Evolutionary conservation across 2,888 invertebrate species (phyloP).

Genomic region (Limnephilus auricula): DNA sequence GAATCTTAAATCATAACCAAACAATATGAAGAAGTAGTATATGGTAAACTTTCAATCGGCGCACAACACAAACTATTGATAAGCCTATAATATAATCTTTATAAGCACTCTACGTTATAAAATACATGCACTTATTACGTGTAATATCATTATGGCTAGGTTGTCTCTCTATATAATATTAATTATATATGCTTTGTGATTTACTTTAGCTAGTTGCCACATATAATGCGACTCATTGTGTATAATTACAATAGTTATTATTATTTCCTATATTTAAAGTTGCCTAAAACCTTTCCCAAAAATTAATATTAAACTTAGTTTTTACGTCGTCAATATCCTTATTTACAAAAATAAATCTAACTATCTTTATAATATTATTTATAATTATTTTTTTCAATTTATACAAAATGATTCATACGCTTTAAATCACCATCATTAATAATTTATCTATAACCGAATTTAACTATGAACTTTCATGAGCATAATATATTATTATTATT

Average conservation of each 20-base stretch:
- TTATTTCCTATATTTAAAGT: conserved; percentile 60
- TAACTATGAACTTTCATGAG: conserved; percentile 54
- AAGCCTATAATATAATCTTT: conserved; percentile 36
- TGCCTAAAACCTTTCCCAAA: conserved; percentile 65
- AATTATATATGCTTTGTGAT: conserved; percentile 53
- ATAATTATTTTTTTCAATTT: conserved; percentile 34
- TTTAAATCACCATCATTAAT: conserved; percentile 52
- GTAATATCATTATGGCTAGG: conserved; percentile 64
- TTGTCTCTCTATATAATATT: conserved; percentile 54
- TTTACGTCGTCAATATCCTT: conserved; percentile 63
- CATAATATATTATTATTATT: conserved; percentile 32
- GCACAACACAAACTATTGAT: conserved; percentile 54
- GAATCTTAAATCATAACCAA: neutral
- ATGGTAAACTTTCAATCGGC: conserved; percentile 5
- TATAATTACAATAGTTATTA: conserved; percentile 59
- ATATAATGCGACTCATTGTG: conserved; percentile 56
- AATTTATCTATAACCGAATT: conserved; percentile 64
- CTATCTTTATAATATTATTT: conserved; percentile 50
- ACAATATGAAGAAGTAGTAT: neutral
- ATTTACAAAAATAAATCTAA: conserved; percentile 67
- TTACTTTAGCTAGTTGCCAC: conserved; percentile 48
- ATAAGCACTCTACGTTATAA: conserved; percentile 62
- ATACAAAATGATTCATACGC: conserved; percentile 42
- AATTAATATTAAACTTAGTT: conserved; percentile 62
- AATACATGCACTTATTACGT: conserved; percentile 57